phyloP scores from a whole-genome alignment of 2,113 vertebrate genomes.

The Chlamydotis undulata region DNA sequence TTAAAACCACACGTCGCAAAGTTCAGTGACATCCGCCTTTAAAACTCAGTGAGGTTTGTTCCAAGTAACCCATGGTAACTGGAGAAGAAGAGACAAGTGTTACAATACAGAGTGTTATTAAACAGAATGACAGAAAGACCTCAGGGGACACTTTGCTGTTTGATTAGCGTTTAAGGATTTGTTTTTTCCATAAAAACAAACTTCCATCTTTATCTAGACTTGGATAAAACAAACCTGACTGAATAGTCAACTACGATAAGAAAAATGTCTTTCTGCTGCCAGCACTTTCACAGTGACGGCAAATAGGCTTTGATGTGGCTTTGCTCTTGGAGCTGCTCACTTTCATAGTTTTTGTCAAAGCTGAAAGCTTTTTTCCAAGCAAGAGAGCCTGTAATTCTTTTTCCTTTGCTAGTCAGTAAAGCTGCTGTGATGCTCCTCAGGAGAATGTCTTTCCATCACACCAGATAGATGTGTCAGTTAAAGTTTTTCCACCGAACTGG shows the following conservation, averaged over 20 bases:
- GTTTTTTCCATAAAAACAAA: not conserved
- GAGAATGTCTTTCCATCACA: not conserved
- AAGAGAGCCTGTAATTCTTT: not conserved
- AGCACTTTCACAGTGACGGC: not conserved
- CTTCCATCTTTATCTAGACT: not conserved
- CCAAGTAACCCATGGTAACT: not conserved
- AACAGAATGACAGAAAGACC: not conserved
- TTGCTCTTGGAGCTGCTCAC: not conserved
- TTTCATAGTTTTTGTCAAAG: not conserved
- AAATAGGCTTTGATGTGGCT: not conserved
- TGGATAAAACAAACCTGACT: not conserved
- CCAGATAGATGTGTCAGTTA: not conserved
- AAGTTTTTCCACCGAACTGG: not conserved
- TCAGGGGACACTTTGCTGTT: not conserved
- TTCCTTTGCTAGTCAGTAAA: not conserved
- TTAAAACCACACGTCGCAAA: not conserved
- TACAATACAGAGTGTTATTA: not conserved
- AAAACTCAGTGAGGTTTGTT: not conserved
- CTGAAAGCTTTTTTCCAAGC: not conserved
- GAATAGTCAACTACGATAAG: not conserved
- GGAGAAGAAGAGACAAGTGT: not conserved
- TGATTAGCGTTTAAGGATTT: not conserved
- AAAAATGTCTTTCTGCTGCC: not conserved
- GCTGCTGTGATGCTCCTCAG: not conserved
- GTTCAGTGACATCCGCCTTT: not conserved